Conservation (phyloP, 1,140 invertebrate genomes). For the Lasioglossum albipes region DNA sequence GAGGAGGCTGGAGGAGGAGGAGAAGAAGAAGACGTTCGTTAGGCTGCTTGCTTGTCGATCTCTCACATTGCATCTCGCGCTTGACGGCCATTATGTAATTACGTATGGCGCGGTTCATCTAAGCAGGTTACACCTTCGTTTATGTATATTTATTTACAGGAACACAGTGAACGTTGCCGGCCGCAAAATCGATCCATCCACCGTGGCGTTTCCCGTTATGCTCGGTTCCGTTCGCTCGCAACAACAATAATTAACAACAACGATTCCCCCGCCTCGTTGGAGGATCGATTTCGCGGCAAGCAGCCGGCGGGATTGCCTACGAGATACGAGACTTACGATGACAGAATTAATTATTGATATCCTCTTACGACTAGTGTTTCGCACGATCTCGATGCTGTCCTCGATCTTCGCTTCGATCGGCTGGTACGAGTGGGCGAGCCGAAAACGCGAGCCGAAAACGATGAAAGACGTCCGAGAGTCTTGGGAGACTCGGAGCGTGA, state of each 20-base stretch:
- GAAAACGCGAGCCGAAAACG: too few relatives aligned
- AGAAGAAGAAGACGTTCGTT: not conserved
- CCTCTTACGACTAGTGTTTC: conserved; percentile 43
- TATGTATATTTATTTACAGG: conserved; percentile 63
- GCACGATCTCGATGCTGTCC: not conserved
- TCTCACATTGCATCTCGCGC: not conserved
- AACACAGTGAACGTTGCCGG: conserved; percentile 49
- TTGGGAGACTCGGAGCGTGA: too few relatives aligned
- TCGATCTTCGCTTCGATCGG: too few relatives aligned
- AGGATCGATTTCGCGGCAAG: conserved; percentile 49
- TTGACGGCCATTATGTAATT: conserved; percentile 6
- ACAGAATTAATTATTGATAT: conserved; percentile 60
- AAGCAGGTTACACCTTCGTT: conserved; percentile 56
- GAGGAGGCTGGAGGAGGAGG: not conserved
- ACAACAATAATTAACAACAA: conserved; percentile 55
- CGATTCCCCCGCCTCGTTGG: conserved; percentile 6
- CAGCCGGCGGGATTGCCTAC: conserved; percentile 48
- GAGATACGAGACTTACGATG: conserved; percentile 59
- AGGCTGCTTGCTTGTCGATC: conserved; percentile 14
- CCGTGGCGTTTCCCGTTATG: not conserved
- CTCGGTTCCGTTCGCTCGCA: not conserved
- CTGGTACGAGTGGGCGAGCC: too few relatives aligned
- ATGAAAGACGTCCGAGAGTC: too few relatives aligned
- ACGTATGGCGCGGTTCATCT: conserved; percentile 34
- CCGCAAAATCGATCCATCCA: conserved; percentile 34